Conservation (phyloP, 2,888 invertebrate genomes). For the Thera britannica region DNA sequence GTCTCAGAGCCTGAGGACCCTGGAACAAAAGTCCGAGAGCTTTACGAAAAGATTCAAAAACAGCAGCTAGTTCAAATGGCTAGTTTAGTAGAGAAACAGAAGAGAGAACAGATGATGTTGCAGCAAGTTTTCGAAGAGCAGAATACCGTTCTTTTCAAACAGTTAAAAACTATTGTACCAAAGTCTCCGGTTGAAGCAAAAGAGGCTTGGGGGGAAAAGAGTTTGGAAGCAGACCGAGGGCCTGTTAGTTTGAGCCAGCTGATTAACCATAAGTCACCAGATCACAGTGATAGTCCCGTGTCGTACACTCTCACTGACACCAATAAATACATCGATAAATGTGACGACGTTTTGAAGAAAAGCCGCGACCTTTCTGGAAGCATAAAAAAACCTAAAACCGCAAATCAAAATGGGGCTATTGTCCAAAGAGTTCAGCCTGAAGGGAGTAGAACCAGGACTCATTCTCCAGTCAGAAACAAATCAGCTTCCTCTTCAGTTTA, state of each 20-base stretch:
- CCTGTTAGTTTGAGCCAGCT: conserved; percentile 77
- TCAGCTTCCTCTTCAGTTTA: neutral
- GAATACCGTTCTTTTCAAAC: conserved; percentile 84
- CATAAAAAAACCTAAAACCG: conserved; percentile 56
- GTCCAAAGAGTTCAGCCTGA: conserved; percentile 46
- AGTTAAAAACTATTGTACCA: conserved; percentile 74
- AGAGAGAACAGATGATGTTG: conserved; percentile 86
- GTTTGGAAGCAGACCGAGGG: conserved; percentile 55
- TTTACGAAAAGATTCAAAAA: conserved; percentile 83
- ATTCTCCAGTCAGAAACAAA: conserved; percentile 55
- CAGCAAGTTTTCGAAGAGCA: conserved; percentile 88
- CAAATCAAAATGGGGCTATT: conserved; percentile 44
- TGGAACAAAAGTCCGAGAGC: conserved; percentile 67
- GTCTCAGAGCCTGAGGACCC: conserved; percentile 66
- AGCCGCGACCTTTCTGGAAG: conserved; percentile 68
- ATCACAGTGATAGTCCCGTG: conserved; percentile 54
- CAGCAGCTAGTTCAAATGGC: conserved; percentile 87
- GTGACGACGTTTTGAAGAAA: conserved; percentile 67
- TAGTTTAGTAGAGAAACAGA: conserved; percentile 86
- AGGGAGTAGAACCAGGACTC: conserved; percentile 56
- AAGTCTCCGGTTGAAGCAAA: conserved; percentile 67
- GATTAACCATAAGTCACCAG: conserved; percentile 63
- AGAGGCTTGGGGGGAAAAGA: conserved; percentile 70
- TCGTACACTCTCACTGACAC: conserved; percentile 66
- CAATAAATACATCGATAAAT: conserved; percentile 65